These are phyloP conservation scores for Drosophila lacteicornis DNA, from an alignment of 1,140 invertebrate species.

Conservation along the genomic window DNA sequence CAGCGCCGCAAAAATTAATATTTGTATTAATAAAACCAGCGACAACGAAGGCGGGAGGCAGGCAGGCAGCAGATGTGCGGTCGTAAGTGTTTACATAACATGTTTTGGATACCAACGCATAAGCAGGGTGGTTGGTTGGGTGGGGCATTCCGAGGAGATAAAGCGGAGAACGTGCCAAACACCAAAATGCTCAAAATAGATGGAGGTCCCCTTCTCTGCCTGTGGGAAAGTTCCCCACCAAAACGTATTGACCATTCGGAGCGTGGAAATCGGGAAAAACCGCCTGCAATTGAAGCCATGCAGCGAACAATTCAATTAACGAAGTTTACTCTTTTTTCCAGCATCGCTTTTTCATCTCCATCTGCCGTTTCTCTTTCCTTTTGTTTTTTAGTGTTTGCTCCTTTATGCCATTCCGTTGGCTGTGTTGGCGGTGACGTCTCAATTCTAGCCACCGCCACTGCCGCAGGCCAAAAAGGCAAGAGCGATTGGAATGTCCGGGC, in stretches of 20 bases:
- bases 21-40: constrained; percentile 80
- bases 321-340: constrained; percentile 53
- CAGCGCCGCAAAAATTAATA: constrained; percentile 81
- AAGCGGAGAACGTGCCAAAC: constrained; percentile 71
- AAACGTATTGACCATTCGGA: constrained; percentile 14
- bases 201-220: background rate
- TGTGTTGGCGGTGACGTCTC: constrained; percentile 71
- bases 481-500: constrained; percentile 47
- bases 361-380: background rate
- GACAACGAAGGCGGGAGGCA: background rate
- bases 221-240: background rate
- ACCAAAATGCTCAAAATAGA: constrained; percentile 67
- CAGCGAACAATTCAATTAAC: constrained; percentile 79
- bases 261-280: constrained; percentile 4
- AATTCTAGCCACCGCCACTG: constrained; percentile 63
- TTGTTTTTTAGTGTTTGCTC: constrained; percentile 9
- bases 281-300: constrained; percentile 70
- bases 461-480: constrained; percentile 54
- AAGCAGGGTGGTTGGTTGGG: background rate
- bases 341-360: constrained; percentile 3
- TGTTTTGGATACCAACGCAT: constrained; percentile 76
- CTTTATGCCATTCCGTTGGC: constrained; percentile 47
- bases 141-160: constrained; percentile 32
- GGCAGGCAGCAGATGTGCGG: constrained; percentile 69
- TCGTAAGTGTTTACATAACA: constrained; percentile 81